Evolutionary conservation across 1,140 invertebrate species (phyloP).

Genomic region (Lepidurus apus): DNA sequence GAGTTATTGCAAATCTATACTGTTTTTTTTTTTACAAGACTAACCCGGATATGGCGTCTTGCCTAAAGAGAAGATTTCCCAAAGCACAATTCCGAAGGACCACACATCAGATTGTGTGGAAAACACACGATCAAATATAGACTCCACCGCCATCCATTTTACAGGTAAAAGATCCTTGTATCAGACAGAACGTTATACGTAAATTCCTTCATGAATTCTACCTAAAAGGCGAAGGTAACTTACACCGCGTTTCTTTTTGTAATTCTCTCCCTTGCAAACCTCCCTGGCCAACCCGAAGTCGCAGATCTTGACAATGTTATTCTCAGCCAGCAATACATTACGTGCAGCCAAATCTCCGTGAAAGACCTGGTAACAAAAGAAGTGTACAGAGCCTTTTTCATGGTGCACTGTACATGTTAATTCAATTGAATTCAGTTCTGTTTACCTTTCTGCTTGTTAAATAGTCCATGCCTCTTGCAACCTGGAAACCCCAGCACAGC

Average conservation of each 20-base stretch:
- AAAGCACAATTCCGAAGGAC: slow-evolving; percentile 49
- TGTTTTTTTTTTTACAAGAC: slow-evolving; percentile 31
- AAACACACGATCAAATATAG: slow-evolving; percentile 44
- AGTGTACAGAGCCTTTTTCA: too few species aligned
- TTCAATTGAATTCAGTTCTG: too few species aligned
- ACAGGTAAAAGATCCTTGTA: slow-evolving; percentile 49
- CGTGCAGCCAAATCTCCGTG: too few species aligned
- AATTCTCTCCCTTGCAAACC: slow-evolving; percentile 86
- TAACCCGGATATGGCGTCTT: slow-evolving; percentile 41
- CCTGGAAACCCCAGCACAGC: too few species aligned
- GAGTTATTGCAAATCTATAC: background rate
- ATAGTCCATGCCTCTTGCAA: too few species aligned
- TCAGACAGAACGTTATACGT: slow-evolving; percentile 40
- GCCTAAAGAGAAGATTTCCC: slow-evolving; percentile 49
- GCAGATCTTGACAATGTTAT: too few species aligned
- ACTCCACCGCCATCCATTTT: slow-evolving; percentile 53
- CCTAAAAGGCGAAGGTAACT: slow-evolving; percentile 42
- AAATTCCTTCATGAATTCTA: background rate
- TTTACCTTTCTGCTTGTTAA: too few species aligned
- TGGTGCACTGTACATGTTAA: too few species aligned
- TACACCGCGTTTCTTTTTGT: slow-evolving; percentile 82
- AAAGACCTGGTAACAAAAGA: too few species aligned
- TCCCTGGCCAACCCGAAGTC: too few species aligned
- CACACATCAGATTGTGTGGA: slow-evolving; percentile 48
- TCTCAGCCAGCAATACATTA: too few species aligned